Percentiles rank a stretch among this genome's conserved stretches.
These are phyloP conservation scores for Dilophus febrilis DNA, from an alignment of 2,888 invertebrate genomes.

Conservation along the genomic window DNA sequence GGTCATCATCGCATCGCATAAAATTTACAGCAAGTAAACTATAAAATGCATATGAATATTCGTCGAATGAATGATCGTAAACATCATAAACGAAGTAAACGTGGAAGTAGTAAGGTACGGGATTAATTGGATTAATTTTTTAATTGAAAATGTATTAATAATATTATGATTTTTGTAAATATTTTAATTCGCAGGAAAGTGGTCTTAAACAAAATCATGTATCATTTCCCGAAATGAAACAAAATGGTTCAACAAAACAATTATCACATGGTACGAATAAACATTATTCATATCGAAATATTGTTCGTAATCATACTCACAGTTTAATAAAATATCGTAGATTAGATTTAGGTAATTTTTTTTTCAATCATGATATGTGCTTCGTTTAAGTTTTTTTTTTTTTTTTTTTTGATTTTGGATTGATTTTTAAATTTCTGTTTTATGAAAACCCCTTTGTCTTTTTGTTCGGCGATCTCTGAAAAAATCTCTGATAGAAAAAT, in stretches of 20 bases:
- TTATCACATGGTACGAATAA: conserved; percentile 72
- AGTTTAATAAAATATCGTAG: conserved; percentile 33
- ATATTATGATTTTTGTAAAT: background rate
- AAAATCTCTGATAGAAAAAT: no score
- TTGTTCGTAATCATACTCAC: conserved; percentile 32
- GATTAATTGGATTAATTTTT: conserved; percentile 2
- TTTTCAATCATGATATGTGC: background rate
- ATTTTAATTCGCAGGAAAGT: background rate
- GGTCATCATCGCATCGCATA: no score
- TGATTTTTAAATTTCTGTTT: no score
- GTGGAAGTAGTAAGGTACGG: conserved; percentile 55
- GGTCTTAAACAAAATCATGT: conserved; percentile 55
- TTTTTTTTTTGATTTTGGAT: no score
- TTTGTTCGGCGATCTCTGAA: no score
- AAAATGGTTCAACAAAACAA: conserved; percentile 75
- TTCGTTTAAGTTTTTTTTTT: no score
- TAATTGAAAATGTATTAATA: background rate
- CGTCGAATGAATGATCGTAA: conserved; percentile 70
- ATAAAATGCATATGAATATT: conserved; percentile 81
- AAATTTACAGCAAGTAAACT: conserved; percentile 45
- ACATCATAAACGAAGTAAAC: conserved; percentile 73
- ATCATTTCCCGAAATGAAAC: conserved; percentile 77
- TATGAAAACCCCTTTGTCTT: no score
- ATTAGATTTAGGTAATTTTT: conserved; percentile 32
- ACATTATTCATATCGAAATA: conserved; percentile 43